Conservation (phyloP, 2,113 vertebrate genomes). For the Gasterosteus aculeatus region DNA sequence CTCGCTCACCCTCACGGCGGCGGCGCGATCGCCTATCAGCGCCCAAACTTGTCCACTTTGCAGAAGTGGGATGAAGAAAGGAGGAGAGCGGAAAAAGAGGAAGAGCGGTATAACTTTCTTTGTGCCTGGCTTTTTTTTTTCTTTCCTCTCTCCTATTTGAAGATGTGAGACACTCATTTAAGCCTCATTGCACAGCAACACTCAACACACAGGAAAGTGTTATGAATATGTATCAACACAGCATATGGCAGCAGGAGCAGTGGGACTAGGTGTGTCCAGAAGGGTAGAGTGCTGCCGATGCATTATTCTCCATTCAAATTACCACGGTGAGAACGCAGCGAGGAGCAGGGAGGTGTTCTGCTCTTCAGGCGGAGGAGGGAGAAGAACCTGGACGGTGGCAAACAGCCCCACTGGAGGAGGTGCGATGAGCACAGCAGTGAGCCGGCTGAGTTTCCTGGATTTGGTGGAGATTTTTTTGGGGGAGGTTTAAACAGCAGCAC, state of each 20-base stretch:
- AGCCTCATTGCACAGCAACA: constrained; percentile 73
- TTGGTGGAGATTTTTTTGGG: constrained; percentile 60
- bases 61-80: constrained; percentile 24
- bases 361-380: constrained; percentile 59
- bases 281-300: constrained; percentile 81
- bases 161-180: constrained; percentile 78
- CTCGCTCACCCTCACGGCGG: constrained; percentile 2
- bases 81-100: constrained; percentile 1
- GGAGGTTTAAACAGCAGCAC: constrained; percentile 70
- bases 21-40: constrained; percentile 48
- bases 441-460: constrained; percentile 70
- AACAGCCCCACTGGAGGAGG: constrained; percentile 57
- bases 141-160: constrained; percentile 70
- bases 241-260: constrained; percentile 82
- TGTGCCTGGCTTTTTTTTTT: constrained; percentile 45
- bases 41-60: constrained; percentile 48
- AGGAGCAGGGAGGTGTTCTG: constrained; percentile 60
- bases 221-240: constrained; percentile 84
- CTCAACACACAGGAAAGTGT: constrained; percentile 71
- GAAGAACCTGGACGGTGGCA: constrained; percentile 49
- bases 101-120: constrained; percentile 64
- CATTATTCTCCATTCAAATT: constrained; percentile 82
- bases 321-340: constrained; percentile 66
- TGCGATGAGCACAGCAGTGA: constrained; percentile 61
- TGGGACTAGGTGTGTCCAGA: constrained; percentile 86